phyloP scores from a whole-genome alignment of 2,888 invertebrate species.

The Philopedon plagiatum region DNA sequence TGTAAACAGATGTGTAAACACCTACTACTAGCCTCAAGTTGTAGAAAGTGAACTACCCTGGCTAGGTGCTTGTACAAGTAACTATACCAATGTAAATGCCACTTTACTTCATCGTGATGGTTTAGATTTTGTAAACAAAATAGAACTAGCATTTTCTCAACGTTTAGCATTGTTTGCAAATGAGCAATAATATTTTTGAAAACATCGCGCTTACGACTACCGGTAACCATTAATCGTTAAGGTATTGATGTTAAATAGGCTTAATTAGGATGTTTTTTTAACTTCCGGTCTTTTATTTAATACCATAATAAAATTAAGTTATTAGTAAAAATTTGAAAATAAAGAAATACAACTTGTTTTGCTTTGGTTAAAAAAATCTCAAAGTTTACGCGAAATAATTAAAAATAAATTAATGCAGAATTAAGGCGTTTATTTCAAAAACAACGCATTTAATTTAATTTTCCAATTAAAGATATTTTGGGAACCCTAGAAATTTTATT shows the following conservation, averaged over 20 bases:
- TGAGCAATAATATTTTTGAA: constrained; percentile 24
- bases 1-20: no score
- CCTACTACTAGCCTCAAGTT: no score
- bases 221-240: constrained; percentile 11
- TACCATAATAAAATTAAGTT: background rate
- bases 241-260: background rate
- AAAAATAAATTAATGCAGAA: no score
- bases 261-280: background rate
- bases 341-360: background rate
- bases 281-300: background rate
- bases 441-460: no score
- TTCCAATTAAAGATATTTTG: no score
- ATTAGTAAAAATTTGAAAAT: background rate
- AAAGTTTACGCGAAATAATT: no score
- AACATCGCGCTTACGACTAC: constrained; percentile 10
- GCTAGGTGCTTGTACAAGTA: no score
- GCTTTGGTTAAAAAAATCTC: no score
- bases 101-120: constrained; percentile 26
- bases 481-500: no score
- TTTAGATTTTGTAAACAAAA: constrained; percentile 14
- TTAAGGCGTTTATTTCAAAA: no score
- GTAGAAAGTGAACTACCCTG: no score
- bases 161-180: constrained; percentile 34
- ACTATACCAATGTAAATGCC: no score
- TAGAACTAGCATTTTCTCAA: constrained; percentile 12